Base-by-base conservation (phyloP, 2,888 invertebrate genomes). In the Augochlorella aurata region DNA sequence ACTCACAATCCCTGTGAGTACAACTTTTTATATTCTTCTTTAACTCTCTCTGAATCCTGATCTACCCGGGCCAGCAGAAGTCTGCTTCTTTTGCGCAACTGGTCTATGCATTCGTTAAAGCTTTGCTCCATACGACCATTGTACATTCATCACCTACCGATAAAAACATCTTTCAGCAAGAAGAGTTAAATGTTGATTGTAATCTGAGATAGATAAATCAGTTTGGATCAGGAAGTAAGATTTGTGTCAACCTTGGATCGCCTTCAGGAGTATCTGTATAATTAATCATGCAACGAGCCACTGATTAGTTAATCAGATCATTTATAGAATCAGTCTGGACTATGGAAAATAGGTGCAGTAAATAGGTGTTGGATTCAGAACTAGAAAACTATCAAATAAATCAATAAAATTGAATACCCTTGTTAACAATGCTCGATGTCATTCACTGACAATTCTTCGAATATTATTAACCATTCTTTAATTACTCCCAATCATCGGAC, bases 41-140 rank as follows among this genome's bases (percentile, higher is more conserved):
- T 66, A 24, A 89, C 68, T 54, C 80, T 83, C 54, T 74, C 74
- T 10, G 86, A 87, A 74, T 81, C 85, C 77, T 85, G 74, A 58
- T 81, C 66, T 45, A 86, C 79, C 45, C 54, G 74, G 14, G 82
- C 70, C 58, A 90, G 74, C 47, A 88, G 74, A 66, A 73, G 74
- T 14, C 86, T 85, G 72, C 90, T 90, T 73, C 58, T 87, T 50
- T 83, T 85, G 24, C 90, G 89, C 38, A 89, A 83, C 38, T 75
- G 85, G 58, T 90, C 79, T 52, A 89, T 83, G 38, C 70, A 78
- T 7, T 73, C 68, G 21, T 81, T 69, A 9, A 89, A 81, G 24
- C 69, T 79, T 65, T 87, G 75, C 77, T 61, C 85, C 88, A 89
- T 90, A 71, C n/a, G 49, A 73, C 77, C 45, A 58, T 3, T 8